phyloP scores from a whole-genome alignment of 2,888 invertebrate species.

The Hirudinaria manillensis region DNA sequence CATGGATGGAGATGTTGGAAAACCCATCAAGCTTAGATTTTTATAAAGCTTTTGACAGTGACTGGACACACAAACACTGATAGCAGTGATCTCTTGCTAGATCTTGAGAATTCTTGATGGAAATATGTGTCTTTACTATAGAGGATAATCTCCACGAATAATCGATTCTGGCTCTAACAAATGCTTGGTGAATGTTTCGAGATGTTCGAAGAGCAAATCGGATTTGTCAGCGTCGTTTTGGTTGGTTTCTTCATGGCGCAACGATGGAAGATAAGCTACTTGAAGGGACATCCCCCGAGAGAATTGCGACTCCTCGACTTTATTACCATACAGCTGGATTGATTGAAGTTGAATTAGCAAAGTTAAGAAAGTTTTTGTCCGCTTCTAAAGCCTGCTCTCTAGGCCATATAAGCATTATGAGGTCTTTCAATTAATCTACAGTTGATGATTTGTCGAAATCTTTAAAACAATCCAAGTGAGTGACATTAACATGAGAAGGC shows the following conservation, averaged over 20 bases:
- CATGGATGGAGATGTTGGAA: neutral
- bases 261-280: too few relatives aligned
- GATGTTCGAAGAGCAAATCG: neutral
- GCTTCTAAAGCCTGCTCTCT: too few relatives aligned
- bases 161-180: neutral
- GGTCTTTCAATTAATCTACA: neutral
- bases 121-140: constrained; percentile 18
- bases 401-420: too few relatives aligned
- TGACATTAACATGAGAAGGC: neutral
- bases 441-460: neutral
- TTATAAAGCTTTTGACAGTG: constrained; percentile 11
- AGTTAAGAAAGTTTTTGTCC: too few relatives aligned
- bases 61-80: neutral
- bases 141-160: neutral
- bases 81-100: neutral
- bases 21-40: neutral
- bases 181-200: neutral
- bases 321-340: too few relatives aligned
- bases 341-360: too few relatives aligned
- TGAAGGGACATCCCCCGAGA: too few relatives aligned
- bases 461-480: neutral
- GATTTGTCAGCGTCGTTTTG: too few relatives aligned
- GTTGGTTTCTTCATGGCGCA: too few relatives aligned
- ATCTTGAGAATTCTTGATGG: constrained; percentile 11
- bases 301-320: too few relatives aligned